phyloP scores from a whole-genome alignment of 2,113 vertebrate genomes.

The Labeo rohita region DNA sequence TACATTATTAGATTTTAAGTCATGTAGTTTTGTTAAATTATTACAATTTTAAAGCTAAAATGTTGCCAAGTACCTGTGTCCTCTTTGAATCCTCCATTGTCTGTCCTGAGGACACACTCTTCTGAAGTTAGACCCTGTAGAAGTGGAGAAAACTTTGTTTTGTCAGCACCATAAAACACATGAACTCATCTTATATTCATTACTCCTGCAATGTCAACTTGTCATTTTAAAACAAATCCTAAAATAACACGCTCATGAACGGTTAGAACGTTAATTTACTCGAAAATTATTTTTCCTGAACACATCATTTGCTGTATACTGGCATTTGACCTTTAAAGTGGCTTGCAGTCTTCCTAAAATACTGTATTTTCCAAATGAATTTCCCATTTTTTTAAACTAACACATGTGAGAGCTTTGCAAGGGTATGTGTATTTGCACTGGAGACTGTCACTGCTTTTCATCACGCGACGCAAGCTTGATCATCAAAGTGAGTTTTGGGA shows the following conservation, averaged over 20 bases:
- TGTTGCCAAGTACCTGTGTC: neutral
- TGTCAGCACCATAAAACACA: neutral
- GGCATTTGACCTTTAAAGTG: neutral
- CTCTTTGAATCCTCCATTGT: neutral
- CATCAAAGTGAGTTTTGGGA: constrained; percentile 16
- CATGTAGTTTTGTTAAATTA: neutral
- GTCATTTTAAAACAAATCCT: constrained; percentile 7
- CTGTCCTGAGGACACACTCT: neutral
- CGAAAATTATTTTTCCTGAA: neutral
- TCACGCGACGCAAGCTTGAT: neutral
- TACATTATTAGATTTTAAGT: neutral
- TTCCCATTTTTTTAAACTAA: neutral
- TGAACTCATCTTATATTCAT: neutral
- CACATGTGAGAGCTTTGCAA: neutral
- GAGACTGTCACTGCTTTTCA: constrained; percentile 17
- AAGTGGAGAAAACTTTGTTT: neutral
- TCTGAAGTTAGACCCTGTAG: constrained; percentile 13
- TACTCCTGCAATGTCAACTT: neutral
- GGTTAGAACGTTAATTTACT: neutral
- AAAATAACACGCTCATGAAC: constrained; percentile 2
- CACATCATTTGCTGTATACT: neutral
- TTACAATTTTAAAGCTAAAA: neutral
- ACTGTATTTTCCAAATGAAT: neutral
- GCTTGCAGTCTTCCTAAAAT: constrained; percentile 4
- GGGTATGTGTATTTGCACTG: neutral